Evolutionary conservation across 2,888 invertebrate genomes (phyloP), one percentile per base, ranked within the genome.

Genomic region (Theretra japonica): DNA sequence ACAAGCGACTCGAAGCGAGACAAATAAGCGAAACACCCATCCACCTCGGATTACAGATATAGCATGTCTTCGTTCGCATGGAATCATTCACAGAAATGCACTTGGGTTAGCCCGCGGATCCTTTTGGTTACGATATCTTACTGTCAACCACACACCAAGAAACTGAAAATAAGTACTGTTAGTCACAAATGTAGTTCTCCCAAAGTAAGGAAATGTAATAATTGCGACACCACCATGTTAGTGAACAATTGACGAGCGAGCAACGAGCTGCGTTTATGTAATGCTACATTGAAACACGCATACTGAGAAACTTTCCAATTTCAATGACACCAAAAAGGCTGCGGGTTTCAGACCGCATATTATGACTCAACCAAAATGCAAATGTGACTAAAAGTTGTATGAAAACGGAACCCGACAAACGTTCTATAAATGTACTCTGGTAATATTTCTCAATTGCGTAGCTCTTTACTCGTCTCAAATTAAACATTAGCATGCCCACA

Each of bases 101-200:
- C 98, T 98, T 88, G 99, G 98, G 95, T 98, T 98, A 95, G 98
- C 98, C 84, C 98, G 96, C 86, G 99, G 99, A 95, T 99, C 98
- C 97, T 99, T 99, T 96, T 98, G 98, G 95, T 99, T 99, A 95
- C 99, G 97, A 96, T 98, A 99, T 87, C 99, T 97, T 91, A 99
- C 97, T 85, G 99, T 98, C 96, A 99, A 96, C 97, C 98, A 97
- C 79, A 98, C 98, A 95, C 99, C 99, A 95, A 99, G 96, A 95
- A 99, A 98, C 99, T 99, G 97, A 78, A 93, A 94, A 90, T 84
- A 92, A 90, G 88, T 80, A 6, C 62, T 65, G 71, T 70, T 72
- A 72, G 68, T 57, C 58, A 65, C 68, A 53, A 70, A 56, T 50
- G 30, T 83, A 48, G 41, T n/a, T 48, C 19, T 15, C 41, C 5